Conservation (phyloP, 92 coral and sea anemone genomes). For the Phenganax subtilis region DNA sequence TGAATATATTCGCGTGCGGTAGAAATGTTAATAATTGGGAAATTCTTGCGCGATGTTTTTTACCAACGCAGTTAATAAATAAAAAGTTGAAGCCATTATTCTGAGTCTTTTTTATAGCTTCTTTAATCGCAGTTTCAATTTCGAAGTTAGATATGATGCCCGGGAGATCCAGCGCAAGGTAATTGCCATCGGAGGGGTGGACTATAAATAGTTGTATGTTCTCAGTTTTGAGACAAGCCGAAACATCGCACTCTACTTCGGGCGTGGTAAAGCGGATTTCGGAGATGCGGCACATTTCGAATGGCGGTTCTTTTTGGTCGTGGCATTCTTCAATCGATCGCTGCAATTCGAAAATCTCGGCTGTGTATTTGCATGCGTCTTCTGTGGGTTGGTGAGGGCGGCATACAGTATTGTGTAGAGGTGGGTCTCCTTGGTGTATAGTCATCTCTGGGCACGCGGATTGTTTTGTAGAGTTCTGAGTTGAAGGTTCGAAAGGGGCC, state of each 20-base stretch:
- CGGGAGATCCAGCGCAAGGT: slow-evolving; percentile 1
- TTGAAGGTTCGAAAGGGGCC: not conserved
- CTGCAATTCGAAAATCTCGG: not conserved
- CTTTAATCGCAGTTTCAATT: not conserved
- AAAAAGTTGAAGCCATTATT: slow-evolving; percentile 32
- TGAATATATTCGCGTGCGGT: not conserved
- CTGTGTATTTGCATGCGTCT: slow-evolving; percentile 30
- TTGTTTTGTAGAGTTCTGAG: not conserved
- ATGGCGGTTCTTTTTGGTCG: slow-evolving; percentile 29
- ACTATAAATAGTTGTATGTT: slow-evolving; percentile 10
- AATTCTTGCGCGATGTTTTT: not conserved
- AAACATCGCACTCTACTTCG: slow-evolving; percentile 16
- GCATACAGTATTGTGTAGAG: not conserved
- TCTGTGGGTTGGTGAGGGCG: slow-evolving; percentile 28
- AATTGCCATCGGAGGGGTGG: slow-evolving; percentile 26
- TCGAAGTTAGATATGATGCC: not conserved
- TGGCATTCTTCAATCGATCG: slow-evolving; percentile 26
- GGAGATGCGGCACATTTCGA: slow-evolving; percentile 15
- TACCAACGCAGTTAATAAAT: slow-evolving; percentile 36
- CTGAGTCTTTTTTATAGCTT: not conserved
- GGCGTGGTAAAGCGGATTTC: slow-evolving; percentile 6
- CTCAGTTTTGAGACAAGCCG: not conserved
- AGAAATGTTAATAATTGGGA: slow-evolving; percentile 30
- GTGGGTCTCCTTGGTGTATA: not conserved
- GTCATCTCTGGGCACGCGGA: slow-evolving; percentile 28